Conservation (phyloP, 2,797 vertebrate species). For the Pantherophis alleghaniensis region DNA sequence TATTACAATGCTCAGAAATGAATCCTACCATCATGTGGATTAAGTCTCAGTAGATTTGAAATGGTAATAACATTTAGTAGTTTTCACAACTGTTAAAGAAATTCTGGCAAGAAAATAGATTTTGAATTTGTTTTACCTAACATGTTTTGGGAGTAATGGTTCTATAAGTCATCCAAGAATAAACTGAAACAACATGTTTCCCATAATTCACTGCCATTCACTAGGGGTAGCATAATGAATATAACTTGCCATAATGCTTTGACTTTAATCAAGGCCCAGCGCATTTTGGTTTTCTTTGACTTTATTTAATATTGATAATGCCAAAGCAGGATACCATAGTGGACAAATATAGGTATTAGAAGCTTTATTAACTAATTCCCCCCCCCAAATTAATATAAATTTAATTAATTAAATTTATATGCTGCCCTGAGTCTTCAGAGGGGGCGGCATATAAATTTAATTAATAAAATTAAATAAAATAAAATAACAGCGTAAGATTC, state of each 20-base stretch:
- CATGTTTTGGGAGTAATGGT: constrained; percentile 45
- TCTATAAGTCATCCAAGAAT: constrained; percentile 33
- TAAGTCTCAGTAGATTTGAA: constrained; percentile 45
- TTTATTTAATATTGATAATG: not conserved
- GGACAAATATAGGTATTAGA: not conserved
- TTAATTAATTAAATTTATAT: too few relatives aligned
- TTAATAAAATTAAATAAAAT: too few relatives aligned
- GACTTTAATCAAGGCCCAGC: not conserved
- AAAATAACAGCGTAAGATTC: not conserved
- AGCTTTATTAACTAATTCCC: not conserved
- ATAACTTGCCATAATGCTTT: constrained; percentile 1
- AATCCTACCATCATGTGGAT: constrained; percentile 56
- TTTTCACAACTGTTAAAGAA: constrained; percentile 49
- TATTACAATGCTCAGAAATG: constrained; percentile 55
- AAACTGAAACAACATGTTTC: constrained; percentile 46
- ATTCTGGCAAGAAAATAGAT: constrained; percentile 24
- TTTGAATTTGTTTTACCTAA: constrained; percentile 32
- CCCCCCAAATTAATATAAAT: too few relatives aligned
- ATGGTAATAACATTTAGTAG: constrained; percentile 54
- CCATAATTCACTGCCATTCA: constrained; percentile 25
- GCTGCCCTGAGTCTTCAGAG: too few relatives aligned
- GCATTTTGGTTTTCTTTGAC: not conserved
- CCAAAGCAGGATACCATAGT: constrained; percentile 1
- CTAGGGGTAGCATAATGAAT: constrained; percentile 13
- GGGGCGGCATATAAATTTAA: too few relatives aligned